Percentiles rank a stretch among this genome's conserved stretches.
Evolutionary conservation across 2,113 vertebrate species (phyloP).

Genomic region (Dicentrarchus labrax): DNA sequence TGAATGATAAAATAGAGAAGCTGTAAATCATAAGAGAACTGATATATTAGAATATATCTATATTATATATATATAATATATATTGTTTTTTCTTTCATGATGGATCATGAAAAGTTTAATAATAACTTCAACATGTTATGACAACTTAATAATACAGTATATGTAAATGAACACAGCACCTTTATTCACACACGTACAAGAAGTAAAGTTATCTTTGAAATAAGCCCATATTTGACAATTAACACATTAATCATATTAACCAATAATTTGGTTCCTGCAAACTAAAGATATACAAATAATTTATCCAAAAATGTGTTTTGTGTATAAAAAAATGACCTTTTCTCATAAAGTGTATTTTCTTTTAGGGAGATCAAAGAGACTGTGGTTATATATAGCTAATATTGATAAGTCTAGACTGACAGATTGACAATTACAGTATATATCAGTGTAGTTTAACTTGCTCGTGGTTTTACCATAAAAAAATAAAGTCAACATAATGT

Average conservation of each 20-base stretch:
- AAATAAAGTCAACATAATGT: neutral
- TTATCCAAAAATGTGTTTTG: neutral
- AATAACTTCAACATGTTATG: neutral
- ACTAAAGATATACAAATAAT: neutral
- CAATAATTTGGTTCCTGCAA: neutral
- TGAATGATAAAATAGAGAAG: neutral
- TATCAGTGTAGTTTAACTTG: neutral
- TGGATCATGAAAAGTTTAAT: neutral
- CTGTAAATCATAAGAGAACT: neutral
- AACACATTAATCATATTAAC: neutral
- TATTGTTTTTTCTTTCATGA: neutral
- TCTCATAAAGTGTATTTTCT: neutral
- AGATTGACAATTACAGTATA: neutral
- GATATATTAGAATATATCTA: too few species aligned
- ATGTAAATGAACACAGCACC: neutral
- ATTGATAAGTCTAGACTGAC: neutral
- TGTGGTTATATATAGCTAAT: neutral
- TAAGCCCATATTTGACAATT: neutral
- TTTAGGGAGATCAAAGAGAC: neutral
- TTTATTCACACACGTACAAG: neutral
- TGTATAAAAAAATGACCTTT: neutral
- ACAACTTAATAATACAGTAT: neutral
- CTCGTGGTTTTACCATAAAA: neutral
- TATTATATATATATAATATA: too few species aligned
- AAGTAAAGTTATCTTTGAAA: neutral